phyloP scores from a whole-genome alignment of 2,888 invertebrate species.

The Polia nebulosa region DNA sequence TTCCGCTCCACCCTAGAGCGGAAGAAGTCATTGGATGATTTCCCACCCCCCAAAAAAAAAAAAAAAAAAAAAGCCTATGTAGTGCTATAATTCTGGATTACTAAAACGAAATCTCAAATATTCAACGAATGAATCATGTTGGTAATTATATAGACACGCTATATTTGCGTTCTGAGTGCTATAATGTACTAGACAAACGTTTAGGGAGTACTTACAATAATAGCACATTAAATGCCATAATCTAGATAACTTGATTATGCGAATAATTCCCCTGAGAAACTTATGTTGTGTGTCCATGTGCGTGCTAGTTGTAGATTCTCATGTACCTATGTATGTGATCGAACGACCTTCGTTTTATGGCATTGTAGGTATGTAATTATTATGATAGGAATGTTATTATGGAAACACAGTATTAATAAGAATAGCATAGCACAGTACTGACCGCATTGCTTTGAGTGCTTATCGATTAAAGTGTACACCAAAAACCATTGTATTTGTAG shows the following conservation, averaged over 20 bases:
- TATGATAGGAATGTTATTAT: constrained; percentile 1
- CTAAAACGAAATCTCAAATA: neutral
- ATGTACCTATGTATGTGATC: neutral
- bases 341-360: constrained; percentile 32
- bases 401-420: constrained; percentile 1
- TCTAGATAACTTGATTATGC: neutral
- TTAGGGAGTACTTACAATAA: neutral
- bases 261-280: constrained; percentile 11
- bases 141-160: no score
- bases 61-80: neutral
- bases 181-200: neutral
- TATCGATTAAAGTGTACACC: neutral
- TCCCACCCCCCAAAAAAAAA: no score
- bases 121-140: neutral
- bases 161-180: neutral
- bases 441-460: neutral
- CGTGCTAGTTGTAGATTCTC: constrained; percentile 23
- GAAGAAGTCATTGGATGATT: no score
- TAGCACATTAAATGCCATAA: neutral
- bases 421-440: no score
- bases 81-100: neutral
- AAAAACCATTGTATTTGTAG: neutral
- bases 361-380: constrained; percentile 10
- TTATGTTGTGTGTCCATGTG: neutral
- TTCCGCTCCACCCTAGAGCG: no score